Base-by-base conservation (phyloP, 2,113 vertebrate genomes). In the Eubucco bourcierii region DNA sequence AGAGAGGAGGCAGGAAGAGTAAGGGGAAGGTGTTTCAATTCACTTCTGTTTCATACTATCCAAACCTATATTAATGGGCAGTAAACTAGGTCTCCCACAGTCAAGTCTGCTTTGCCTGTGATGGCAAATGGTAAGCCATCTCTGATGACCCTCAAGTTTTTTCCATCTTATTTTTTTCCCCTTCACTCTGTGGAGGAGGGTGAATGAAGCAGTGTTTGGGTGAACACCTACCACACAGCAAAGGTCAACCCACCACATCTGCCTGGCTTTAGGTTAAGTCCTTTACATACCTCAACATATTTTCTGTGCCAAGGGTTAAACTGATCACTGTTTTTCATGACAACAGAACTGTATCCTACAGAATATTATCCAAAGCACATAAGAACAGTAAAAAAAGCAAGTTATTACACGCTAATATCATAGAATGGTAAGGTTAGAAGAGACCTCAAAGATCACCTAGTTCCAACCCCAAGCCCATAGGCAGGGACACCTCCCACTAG, bases 101-200 rank as follows among this genome's bases (percentile, higher is more conserved):
- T 2, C 0, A 1, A 76, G 17, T 31, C 34, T 19, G 19, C 7
- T 90, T 41, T 63, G 24, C 17, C 39, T 25, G 5, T 61, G 52
- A 46, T 20, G 28, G 16, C 20, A 71, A 50, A 0, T 23, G 34
- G 4, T 56, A 60, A 67, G 50, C 0, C 0, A 15, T 11, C 6
- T 29, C 28, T 6, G 64, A 23, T 0, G 0, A 66, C n/a, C 7
- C 61, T 21, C 0, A 0, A 84, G 44, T 5, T 73, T 76, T 61
- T 47, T 14, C 15, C 15, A 10, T 9, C 31, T 63, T 14, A 4
- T 46, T 66, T 90, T 90, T 66, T 27, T 53, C 4, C 10, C 44
- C 31, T 4, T 2, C 29, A 1, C 29, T 15, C 37, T 61, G 44
- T 7, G 46, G 41, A 92, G 37, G 14, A 86, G 18, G 3, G 18